A percentile compares a stretch with the other conserved stretches of the same genome.
Evolutionary conservation across 2,888 invertebrate genomes (phyloP).

Genomic region (Cerastoderma edule): DNA sequence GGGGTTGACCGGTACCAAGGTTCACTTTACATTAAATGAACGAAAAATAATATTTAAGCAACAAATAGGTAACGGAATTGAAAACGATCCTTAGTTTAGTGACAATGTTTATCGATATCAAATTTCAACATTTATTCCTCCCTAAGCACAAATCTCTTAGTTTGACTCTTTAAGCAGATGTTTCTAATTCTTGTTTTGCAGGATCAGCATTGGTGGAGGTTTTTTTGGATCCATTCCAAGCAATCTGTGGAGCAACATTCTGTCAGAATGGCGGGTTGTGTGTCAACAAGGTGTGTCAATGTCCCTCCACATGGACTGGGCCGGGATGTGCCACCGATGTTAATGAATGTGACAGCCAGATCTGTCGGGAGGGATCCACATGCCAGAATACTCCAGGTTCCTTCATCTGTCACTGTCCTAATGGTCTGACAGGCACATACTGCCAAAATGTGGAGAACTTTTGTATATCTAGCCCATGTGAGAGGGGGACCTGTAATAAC

Average conservation of each 20-base stretch:
- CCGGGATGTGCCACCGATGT: slow-evolving; percentile 69
- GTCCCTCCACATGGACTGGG: slow-evolving; percentile 76
- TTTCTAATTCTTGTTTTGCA: slow-evolving; percentile 37
- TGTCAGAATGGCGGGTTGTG: slow-evolving; percentile 94
- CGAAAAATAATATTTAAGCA: no score
- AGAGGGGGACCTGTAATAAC: slow-evolving; percentile 72
- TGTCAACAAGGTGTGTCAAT: slow-evolving; percentile 73
- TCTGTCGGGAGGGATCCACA: slow-evolving; percentile 49
- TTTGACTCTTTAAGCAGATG: neutral
- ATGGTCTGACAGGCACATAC: slow-evolving; percentile 41
- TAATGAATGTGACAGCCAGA: slow-evolving; percentile 44
- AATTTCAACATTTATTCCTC: no score
- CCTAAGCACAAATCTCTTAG: no score
- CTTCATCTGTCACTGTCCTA: slow-evolving; percentile 49
- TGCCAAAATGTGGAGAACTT: slow-evolving; percentile 61
- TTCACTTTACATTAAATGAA: no score
- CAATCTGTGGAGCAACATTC: slow-evolving; percentile 91
- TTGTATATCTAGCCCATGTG: slow-evolving; percentile 74
- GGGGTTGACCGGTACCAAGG: no score
- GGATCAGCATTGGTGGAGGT: slow-evolving; percentile 94
- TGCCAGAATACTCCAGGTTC: slow-evolving; percentile 51
- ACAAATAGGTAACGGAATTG: no score
- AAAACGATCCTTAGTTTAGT: no score
- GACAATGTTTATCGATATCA: no score
- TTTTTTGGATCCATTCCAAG: slow-evolving; percentile 85